Base-by-base conservation (phyloP, 2,113 vertebrate species). In the Anguilla rostrata region DNA sequence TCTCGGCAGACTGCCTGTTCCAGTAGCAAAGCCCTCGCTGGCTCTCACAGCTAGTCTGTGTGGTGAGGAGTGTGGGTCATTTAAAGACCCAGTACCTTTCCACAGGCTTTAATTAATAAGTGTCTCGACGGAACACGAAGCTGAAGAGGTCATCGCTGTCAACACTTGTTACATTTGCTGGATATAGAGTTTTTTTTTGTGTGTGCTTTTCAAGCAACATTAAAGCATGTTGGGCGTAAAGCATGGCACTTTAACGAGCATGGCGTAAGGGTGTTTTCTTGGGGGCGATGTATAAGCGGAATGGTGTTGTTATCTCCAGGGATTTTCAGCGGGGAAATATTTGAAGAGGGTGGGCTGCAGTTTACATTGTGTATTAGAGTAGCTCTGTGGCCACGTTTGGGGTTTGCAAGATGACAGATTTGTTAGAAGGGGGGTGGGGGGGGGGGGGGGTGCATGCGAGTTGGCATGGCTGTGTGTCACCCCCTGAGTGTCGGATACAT, bases 361-460 rank as follows among this genome's bases (percentile, higher is more conserved):
- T 29, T 29, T 75, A 18, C 5, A 8, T 26, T 46, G 46, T 78
- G 46, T 39, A 43, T 80, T 18, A 49, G 34, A 75, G 84, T 85
- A 79, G 75, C 75, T 46, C 75, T 85, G 84, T 22, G 66, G 66
- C 34, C 22, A 11, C 20, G 57, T 66, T 60, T 46, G 83, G 71
- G 71, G 71, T 75, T 75, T 75, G 71, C 26, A 29, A 75, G 71
- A 75, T 75, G 71, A 75, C 71, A 75, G 71, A 75, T 75, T 75
- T 75, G 71, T 75, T 75, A n/a, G 22, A 66, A 39, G 39, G 34
- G 56, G 4, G 78, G 34, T 34, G 34, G 41, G 34, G 60, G 26
- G 39, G 66, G 46, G 82, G 20, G 40, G 20, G 60, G 40, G 80
- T 87, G 39, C 56, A 79, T 83, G 81, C 49, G 78, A 81, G 83